A percentile compares a stretch with the other conserved stretches of the same genome.
These are phyloP conservation scores for Thamnaconus septentrionalis DNA, from an alignment of 2,113 vertebrate genomes.

Conservation along the genomic window DNA sequence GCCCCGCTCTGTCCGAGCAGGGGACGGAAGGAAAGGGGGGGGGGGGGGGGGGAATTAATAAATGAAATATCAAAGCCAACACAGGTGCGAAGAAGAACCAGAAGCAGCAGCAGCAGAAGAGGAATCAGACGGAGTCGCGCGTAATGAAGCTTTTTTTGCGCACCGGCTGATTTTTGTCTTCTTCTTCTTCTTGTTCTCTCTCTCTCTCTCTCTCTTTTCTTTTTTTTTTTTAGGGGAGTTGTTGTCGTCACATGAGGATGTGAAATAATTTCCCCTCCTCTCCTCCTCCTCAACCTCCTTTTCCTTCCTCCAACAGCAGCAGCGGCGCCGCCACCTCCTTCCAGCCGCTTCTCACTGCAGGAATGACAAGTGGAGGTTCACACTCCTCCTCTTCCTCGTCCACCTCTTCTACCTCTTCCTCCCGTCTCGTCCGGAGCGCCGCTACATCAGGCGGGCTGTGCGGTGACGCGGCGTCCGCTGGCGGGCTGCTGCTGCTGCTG, in stretches of 20 bases:
- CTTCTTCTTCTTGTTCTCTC: slow-evolving; percentile 19
- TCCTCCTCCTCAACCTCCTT: too few relatives aligned
- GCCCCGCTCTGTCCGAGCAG: slow-evolving; percentile 36
- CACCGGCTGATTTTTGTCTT: slow-evolving; percentile 43
- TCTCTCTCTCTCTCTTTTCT: too few relatives aligned
- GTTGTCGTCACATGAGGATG: slow-evolving; percentile 44
- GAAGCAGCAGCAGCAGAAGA: neutral
- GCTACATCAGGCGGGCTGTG: slow-evolving; percentile 44
- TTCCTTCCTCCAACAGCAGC: too few relatives aligned
- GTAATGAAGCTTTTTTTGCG: slow-evolving; percentile 32
- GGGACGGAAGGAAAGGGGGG: neutral
- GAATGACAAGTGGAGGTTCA: slow-evolving; percentile 34
- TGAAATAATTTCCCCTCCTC: slow-evolving; percentile 15
- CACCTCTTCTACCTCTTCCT: neutral
- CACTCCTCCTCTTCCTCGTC: slow-evolving; percentile 11
- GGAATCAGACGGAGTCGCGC: slow-evolving; percentile 11
- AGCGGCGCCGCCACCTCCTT: too few relatives aligned
- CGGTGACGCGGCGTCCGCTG: slow-evolving; percentile 37
- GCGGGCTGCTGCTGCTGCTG: slow-evolving; percentile 3
- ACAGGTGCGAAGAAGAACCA: neutral
- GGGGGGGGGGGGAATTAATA: neutral
- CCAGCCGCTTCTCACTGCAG: slow-evolving; percentile 17
- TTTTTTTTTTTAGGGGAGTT: too few relatives aligned
- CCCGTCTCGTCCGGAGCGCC: slow-evolving; percentile 29
- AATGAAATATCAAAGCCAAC: neutral